Evolutionary conservation across 2,113 vertebrate genomes (phyloP), one percentile per base, ranked within the genome.

Genomic region (Pleuronectes platessa): DNA sequence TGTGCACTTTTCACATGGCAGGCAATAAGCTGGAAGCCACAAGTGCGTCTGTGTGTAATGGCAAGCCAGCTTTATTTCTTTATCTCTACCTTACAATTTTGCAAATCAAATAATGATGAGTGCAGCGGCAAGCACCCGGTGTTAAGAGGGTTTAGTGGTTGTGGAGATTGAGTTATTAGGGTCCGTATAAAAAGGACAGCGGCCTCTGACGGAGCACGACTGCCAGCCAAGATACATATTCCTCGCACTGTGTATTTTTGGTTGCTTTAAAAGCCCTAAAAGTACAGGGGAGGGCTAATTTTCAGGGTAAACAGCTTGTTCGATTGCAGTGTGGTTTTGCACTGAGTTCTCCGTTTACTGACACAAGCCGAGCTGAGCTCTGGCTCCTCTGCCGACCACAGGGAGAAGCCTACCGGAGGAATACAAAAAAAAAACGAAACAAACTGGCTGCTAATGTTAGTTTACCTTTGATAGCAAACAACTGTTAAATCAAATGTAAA

Each of bases 231-330:
- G 68, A 89, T 81, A 86, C 84, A 89, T 86, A 89, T 89, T 89
- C 79, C 83, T 78, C 5, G 35, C 76, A 74, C 79, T 82, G 85
- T 87, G 81, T 87, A 87, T 86, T 90, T 89, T 89, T 86, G 89
- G 87, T 89, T 17, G 73, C 85, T 85, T 86, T 90, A 87, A 91
- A 90, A 92, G 84, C 83, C 86, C 83, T 81, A 45, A 86, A 92
- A 89, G 84, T 90, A 88, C 58, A 86, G 86, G 87, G 87, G 87
- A 85, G 74, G 88, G 83, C 90, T 90, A 88, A 92, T 93, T 91
- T 85, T 90, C 75, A 81, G 88, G 85, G 86, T 88, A 92, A 92
- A 92, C 87, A 88, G 86, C 86, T 89, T 87, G 92, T 87, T 90
- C 84, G 84, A 87, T 90, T 80, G 90, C 88, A 68, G 81, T 87